Conservation (phyloP, 2,113 vertebrate genomes). For the Chloebia gouldiae region DNA sequence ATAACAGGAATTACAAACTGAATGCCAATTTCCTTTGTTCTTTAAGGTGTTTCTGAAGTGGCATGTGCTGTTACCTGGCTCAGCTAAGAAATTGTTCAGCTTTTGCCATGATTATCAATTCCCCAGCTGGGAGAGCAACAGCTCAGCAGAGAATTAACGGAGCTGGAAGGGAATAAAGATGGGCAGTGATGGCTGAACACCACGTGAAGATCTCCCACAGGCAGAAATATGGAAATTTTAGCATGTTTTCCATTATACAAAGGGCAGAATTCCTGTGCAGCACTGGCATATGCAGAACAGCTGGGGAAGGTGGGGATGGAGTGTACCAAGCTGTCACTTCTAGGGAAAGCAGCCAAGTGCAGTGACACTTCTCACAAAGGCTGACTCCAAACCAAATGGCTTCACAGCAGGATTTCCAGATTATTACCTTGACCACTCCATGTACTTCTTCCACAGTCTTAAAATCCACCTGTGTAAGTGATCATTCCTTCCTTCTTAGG, state of each 20-base stretch:
- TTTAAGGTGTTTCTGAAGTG: background rate
- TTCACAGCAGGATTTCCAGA: background rate
- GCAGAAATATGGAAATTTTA: background rate
- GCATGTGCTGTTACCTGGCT: background rate
- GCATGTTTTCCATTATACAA: background rate
- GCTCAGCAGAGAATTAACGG: background rate
- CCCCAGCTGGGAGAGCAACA: background rate
- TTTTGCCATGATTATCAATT: background rate
- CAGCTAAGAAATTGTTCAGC: background rate
- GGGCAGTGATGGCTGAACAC: background rate
- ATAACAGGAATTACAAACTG: background rate
- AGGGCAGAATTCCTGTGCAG: background rate
- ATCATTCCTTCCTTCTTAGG: background rate
- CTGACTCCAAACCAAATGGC: background rate
- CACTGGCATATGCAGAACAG: background rate
- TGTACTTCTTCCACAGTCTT: background rate
- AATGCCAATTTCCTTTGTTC: background rate
- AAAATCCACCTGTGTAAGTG: background rate
- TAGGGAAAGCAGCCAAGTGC: constrained; percentile 32
- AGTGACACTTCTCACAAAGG: background rate
- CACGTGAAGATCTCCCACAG: background rate
- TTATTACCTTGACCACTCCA: background rate
- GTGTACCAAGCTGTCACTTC: background rate
- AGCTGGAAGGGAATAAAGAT: background rate
- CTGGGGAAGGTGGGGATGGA: background rate